Evolutionary conservation across 2,888 invertebrate genomes (phyloP), one percentile per base, ranked within the genome.

Genomic region (Xanthorhoe designata): DNA sequence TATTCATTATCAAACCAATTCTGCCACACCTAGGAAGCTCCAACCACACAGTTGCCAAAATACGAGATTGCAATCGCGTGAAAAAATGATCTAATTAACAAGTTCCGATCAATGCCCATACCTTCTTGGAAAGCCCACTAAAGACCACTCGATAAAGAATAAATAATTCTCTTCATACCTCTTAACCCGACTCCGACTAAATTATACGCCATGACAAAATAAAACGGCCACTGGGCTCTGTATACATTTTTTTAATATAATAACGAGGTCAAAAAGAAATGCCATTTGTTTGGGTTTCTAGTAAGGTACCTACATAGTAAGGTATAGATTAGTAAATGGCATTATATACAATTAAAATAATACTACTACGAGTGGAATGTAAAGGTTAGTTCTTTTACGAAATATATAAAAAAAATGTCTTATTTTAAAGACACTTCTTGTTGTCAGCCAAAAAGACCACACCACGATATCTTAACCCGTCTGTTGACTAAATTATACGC

Each of bases 401-500:
- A 32, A 32, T 7, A 1, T 32, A 32, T 32, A 32, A 32, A 32
- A 32, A 32, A 32, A 7, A 7, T 32, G 32, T 32, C 32, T 32
- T 32, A 32, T 32, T 32, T 4, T 32, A 32, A 32, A 32, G 32
- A 32, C 32, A 32, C 32, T 32, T 32, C 32, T 32, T 71, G 73
- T 29, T 58, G 62, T 63, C 66, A 60, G 15, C 35, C 68, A 72
- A 66, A 69, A 78, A 82, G 86, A 86, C 86, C 86, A 86, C 87
- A 85, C 85, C 76, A 78, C 79, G 85, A 88, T 89, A 90, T 89
- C 89, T 86, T 85, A 83, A 88, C 87, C 82, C 78, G 77, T 70
- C 77, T 75, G 47, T 83, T 83, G 84, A 75, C 75, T 89, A 85
- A 91, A 91, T 91, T 91, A 91, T 90, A 91, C 91, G 91, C 86